Percentiles rank a stretch among this genome's conserved stretches.
phyloP scores from a whole-genome alignment of 2,888 invertebrate species.

The Drosophila paracracens region DNA sequence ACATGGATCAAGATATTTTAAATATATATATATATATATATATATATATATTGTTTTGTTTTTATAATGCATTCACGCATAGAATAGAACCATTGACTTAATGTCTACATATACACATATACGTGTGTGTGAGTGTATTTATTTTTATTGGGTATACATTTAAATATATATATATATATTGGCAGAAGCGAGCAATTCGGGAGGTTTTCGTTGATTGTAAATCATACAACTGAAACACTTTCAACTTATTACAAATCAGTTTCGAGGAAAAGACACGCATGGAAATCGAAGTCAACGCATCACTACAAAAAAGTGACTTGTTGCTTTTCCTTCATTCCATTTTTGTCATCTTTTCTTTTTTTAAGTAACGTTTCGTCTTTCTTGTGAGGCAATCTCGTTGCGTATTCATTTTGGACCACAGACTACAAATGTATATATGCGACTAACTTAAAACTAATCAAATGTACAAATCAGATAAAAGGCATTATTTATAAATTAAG shows the following conservation, averaged over 20 bases:
- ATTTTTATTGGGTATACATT: conserved; percentile 39
- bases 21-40: conserved; percentile 9
- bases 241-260: conserved; percentile 28
- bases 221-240: conserved; percentile 31
- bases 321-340: background rate
- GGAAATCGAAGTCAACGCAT: conserved; percentile 8
- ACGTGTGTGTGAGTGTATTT: conserved; percentile 22
- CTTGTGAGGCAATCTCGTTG: conserved; percentile 39
- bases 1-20: conserved; percentile 20
- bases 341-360: conserved; percentile 10
- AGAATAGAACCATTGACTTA: conserved; percentile 22
- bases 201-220: conserved; percentile 48
- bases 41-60: background rate
- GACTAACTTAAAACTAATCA: conserved; percentile 57
- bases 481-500: background rate
- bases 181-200: conserved; percentile 74
- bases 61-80: conserved; percentile 16
- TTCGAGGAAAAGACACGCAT: conserved; percentile 24
- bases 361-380: conserved; percentile 29
- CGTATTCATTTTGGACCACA: conserved; percentile 49
- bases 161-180: conserved; percentile 67
- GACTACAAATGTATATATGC: conserved; percentile 29
- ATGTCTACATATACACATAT: conserved; percentile 12
- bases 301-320: background rate
- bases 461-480: conserved; percentile 29